These are phyloP conservation scores for Pocota personata DNA, from an alignment of 2,888 invertebrate species.

Conservation along the genomic window DNA sequence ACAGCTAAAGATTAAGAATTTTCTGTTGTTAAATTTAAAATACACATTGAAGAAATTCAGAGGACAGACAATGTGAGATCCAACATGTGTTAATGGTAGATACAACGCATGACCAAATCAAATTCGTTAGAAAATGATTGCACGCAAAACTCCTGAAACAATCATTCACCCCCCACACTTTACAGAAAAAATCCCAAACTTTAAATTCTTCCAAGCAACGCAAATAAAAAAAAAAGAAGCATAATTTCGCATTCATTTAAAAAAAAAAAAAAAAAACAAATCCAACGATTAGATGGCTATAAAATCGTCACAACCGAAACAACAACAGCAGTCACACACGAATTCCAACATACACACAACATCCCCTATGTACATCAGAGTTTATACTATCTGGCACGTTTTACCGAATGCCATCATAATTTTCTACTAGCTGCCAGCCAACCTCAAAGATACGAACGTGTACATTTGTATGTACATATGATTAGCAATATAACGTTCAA, in stretches of 20 bases:
- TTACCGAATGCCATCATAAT: neutral
- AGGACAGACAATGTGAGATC: too few relatives aligned
- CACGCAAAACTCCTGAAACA: too few relatives aligned
- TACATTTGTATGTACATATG: neutral
- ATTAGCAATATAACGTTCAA: constrained; percentile 19
- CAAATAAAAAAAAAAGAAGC: neutral
- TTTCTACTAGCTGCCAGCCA: constrained; percentile 6
- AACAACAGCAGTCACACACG: neutral
- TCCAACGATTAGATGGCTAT: neutral
- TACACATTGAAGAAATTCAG: too few relatives aligned
- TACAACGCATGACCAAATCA: too few relatives aligned
- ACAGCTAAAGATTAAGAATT: too few relatives aligned
- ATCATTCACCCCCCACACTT: too few relatives aligned
- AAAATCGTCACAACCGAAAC: constrained; percentile 11
- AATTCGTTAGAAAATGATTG: too few relatives aligned
- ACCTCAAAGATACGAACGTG: neutral
- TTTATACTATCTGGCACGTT: constrained; percentile 40
- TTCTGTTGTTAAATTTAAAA: too few relatives aligned
- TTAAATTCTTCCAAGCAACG: neutral
- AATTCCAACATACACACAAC: neutral
- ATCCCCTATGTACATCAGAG: constrained; percentile 12
- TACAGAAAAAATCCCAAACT: neutral
- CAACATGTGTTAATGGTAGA: too few relatives aligned
- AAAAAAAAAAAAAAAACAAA: neutral
- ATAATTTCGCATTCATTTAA: neutral